phyloP scores from a whole-genome alignment of 2,797 vertebrate genomes.

The Anabacerthia variegaticeps region DNA sequence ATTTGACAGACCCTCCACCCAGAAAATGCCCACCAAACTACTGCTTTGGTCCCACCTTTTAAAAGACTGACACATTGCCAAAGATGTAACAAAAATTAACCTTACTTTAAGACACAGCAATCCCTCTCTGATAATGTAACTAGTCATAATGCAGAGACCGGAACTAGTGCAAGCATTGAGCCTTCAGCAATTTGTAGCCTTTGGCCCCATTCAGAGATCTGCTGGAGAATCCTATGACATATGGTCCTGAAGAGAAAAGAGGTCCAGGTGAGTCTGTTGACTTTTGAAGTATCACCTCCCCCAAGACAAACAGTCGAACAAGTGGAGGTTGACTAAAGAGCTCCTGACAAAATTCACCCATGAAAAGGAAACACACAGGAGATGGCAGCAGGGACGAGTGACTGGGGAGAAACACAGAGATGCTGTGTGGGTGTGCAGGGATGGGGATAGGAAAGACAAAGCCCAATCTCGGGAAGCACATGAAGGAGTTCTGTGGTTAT shows the following conservation, averaged over 20 bases:
- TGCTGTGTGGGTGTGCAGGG: neutral
- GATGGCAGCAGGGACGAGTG: neutral
- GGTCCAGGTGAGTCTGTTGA: fast-evolving
- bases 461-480: neutral
- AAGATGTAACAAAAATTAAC: neutral
- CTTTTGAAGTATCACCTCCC: neutral
- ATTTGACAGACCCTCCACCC: neutral
- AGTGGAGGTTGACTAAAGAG: neutral
- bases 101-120: neutral
- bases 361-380: neutral
- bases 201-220: neutral
- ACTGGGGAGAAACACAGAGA: neutral
- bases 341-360: neutral
- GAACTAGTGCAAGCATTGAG: neutral
- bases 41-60: neutral
- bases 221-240: neutral
- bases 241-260: neutral
- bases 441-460: neutral
- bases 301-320: neutral
- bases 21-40: neutral
- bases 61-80: neutral
- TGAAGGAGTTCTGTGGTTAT: neutral
- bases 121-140: neutral
- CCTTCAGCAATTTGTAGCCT: neutral
- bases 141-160: neutral